Evolutionary conservation across 2,113 vertebrate genomes (phyloP).

Genomic region (Thermophis baileyi): DNA sequence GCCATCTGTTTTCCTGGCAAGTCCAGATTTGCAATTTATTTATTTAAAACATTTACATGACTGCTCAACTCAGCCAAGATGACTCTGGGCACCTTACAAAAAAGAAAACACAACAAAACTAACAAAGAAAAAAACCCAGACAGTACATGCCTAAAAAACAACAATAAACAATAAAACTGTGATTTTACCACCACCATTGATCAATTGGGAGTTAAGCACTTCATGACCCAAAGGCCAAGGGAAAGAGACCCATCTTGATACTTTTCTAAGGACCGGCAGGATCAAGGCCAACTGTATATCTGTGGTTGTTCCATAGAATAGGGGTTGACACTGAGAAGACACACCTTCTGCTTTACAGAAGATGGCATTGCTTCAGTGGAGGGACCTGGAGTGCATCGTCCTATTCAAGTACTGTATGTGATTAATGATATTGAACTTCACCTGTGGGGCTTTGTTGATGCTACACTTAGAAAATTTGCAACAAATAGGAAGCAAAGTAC

Average conservation of each 20-base stretch:
- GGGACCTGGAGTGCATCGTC: neutral
- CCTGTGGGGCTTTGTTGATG: neutral
- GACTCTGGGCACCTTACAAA: neutral
- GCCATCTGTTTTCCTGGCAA: conserved; percentile 2
- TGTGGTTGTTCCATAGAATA: neutral
- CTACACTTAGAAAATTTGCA: neutral
- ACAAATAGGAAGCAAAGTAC: neutral
- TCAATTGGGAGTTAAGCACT: neutral
- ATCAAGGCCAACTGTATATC: neutral
- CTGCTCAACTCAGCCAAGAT: neutral
- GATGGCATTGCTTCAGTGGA: neutral
- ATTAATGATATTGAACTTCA: neutral
- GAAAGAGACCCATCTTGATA: neutral
- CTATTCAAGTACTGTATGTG: neutral
- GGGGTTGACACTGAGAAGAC: neutral
- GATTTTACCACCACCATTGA: neutral
- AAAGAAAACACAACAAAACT: neutral
- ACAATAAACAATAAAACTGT: neutral
- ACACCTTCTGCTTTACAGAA: neutral
- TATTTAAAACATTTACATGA: neutral
- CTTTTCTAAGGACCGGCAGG: neutral
- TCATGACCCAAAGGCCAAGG: neutral
- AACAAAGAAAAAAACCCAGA: neutral
- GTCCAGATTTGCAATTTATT: neutral
- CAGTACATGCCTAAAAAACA: neutral